These are phyloP conservation scores for Pararge aegeria DNA, from an alignment of 1,140 invertebrate species.

Conservation along the genomic window DNA sequence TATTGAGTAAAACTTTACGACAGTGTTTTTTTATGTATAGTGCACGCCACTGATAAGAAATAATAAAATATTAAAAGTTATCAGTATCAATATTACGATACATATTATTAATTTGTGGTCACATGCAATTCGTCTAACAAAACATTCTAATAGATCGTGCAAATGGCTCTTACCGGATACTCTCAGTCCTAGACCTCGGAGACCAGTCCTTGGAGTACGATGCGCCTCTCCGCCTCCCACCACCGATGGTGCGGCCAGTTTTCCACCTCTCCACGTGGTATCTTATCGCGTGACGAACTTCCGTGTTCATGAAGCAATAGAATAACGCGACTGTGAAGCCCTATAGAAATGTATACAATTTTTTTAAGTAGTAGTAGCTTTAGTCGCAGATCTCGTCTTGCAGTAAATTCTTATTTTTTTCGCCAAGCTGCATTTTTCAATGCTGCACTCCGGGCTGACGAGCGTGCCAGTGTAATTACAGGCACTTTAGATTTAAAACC, in stretches of 20 bases:
- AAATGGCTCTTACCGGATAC: slow-evolving; percentile 76
- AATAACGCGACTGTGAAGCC: slow-evolving; percentile 92
- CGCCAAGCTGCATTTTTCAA: too few species aligned
- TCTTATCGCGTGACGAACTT: slow-evolving; percentile 91
- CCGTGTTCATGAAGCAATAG: slow-evolving; percentile 96
- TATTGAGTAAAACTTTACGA: too few species aligned
- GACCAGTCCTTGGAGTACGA: slow-evolving; percentile 88
- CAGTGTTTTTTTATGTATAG: too few species aligned
- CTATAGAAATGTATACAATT: slow-evolving; percentile 68
- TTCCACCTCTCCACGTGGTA: slow-evolving; percentile 91
- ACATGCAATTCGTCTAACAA: slow-evolving; percentile 3
- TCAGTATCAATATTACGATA: too few species aligned
- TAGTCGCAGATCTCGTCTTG: too few species aligned
- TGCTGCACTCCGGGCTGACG: too few species aligned
- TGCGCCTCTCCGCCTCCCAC: slow-evolving; percentile 82
- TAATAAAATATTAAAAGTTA: too few species aligned
- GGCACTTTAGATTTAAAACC: too few species aligned
- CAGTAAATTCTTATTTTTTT: too few species aligned
- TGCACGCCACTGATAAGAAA: neutral
- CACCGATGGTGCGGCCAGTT: slow-evolving; percentile 82
- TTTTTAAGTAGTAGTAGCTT: too few species aligned
- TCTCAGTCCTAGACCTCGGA: slow-evolving; percentile 88
- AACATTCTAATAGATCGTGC: neutral
- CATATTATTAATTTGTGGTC: neutral
- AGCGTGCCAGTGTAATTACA: too few species aligned